These are phyloP conservation scores for Deilephila elpenor DNA, from an alignment of 2,888 invertebrate genomes.

Conservation along the genomic window DNA sequence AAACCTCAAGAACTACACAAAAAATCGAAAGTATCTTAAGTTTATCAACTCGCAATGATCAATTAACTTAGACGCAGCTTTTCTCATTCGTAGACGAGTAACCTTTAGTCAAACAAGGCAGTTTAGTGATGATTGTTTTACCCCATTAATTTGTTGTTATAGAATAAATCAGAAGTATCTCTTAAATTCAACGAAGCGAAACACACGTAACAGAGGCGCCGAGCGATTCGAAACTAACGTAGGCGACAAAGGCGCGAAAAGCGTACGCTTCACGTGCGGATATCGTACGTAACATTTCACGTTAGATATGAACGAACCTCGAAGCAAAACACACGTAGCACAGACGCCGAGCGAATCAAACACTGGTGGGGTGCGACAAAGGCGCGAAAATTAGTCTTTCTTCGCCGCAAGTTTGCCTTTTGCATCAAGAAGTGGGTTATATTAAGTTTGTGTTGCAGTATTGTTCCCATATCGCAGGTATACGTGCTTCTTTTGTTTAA, in stretches of 20 bases:
- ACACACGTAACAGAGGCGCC: constrained; percentile 29
- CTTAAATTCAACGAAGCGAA: neutral
- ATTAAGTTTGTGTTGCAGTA: constrained; percentile 16
- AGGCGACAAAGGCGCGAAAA: constrained; percentile 46
- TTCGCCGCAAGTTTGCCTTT: constrained; percentile 51
- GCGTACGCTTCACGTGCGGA: neutral
- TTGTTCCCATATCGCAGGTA: neutral
- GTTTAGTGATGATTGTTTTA: no score
- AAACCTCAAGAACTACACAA: no score
- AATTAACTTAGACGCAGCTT: no score
- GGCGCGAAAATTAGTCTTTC: constrained; percentile 54
- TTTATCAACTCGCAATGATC: no score
- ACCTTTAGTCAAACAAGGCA: no score
- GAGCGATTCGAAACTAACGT: constrained; percentile 48
- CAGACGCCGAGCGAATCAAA: constrained; percentile 44
- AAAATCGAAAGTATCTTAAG: no score
- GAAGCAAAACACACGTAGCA: constrained; percentile 18
- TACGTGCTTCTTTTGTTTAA: neutral
- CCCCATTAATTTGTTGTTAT: no score
- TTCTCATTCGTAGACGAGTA: no score
- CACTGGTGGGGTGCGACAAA: constrained; percentile 51
- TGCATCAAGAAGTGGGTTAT: constrained; percentile 35
- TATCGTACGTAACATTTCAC: neutral
- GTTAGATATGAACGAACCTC: constrained; percentile 14
- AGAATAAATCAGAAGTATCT: no score